These are phyloP conservation scores for Patella caerulea DNA, from an alignment of 2,888 invertebrate genomes.

Conservation along the genomic window DNA sequence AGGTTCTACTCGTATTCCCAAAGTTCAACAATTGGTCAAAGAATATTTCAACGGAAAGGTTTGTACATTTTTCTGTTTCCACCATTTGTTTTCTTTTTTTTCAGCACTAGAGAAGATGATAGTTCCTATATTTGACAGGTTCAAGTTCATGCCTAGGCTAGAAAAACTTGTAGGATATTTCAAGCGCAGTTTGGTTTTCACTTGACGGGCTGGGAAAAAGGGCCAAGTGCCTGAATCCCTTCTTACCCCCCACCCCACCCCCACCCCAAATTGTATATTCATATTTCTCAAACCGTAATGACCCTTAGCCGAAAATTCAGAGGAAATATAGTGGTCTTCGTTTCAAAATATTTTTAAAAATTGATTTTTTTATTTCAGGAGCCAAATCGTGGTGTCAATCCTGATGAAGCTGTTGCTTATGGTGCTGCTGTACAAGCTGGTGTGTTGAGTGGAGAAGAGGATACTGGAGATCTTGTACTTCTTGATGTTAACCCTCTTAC, in stretches of 20 bases:
- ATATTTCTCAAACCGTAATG: no score
- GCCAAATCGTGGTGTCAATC: constrained; percentile 97
- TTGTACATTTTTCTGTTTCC: constrained; percentile 13
- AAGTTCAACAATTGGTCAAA: constrained; percentile 80
- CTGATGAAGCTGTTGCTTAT: constrained; percentile 98
- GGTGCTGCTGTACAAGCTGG: constrained; percentile 99
- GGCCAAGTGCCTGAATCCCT: no score
- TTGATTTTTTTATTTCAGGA: constrained; percentile 76
- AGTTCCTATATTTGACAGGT: background rate
- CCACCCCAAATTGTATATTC: no score
- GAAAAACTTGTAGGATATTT: no score
- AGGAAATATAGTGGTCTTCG: no score
- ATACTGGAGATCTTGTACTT: constrained; percentile 93
- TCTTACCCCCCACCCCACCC: no score
- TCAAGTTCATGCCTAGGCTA: no score
- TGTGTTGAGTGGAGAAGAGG: constrained; percentile 96
- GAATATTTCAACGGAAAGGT: constrained; percentile 90
- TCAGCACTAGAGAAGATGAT: background rate
- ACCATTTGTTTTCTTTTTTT: background rate
- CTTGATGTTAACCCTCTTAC: constrained; percentile 99
- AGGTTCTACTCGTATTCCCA: constrained; percentile 99
- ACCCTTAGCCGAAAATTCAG: no score
- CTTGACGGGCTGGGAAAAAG: no score
- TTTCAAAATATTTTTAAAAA: background rate
- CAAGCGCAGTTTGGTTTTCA: no score